A percentile compares a stretch with the other conserved stretches of the same genome.
Evolutionary conservation across 2,797 vertebrate species (phyloP).

Genomic region (Babyrousa celebensis): DNA sequence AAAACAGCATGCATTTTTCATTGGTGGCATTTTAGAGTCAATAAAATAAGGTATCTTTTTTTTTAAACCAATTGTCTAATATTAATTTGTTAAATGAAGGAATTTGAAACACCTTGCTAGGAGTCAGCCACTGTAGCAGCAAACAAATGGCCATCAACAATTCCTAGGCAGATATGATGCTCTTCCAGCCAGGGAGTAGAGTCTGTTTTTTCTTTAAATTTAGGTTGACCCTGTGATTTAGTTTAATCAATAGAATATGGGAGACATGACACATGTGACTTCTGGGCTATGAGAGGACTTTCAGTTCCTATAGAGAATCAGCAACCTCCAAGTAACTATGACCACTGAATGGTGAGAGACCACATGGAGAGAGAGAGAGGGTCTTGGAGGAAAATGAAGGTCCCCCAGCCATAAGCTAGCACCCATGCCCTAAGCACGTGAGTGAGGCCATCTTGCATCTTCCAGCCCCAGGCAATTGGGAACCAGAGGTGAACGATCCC

Average conservation of each 20-base stretch:
- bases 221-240: background rate
- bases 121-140: background rate
- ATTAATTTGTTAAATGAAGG: background rate
- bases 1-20: background rate
- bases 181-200: background rate
- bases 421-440: background rate
- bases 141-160: background rate
- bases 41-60: slow-evolving; percentile 14
- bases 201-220: background rate
- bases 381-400: background rate
- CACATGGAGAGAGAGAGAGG: background rate
- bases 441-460: background rate
- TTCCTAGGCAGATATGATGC: background rate
- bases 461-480: background rate
- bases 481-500: background rate
- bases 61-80: background rate
- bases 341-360: background rate
- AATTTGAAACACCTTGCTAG: background rate
- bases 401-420: background rate
- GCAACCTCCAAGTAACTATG: background rate
- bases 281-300: background rate
- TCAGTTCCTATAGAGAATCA: background rate
- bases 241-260: background rate
- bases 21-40: background rate
- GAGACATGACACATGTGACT: background rate